A percentile compares a stretch with the other conserved stretches of the same genome.
Conservation (phyloP, 1,140 invertebrate genomes). For the Scaptomyza hsui region DNA sequence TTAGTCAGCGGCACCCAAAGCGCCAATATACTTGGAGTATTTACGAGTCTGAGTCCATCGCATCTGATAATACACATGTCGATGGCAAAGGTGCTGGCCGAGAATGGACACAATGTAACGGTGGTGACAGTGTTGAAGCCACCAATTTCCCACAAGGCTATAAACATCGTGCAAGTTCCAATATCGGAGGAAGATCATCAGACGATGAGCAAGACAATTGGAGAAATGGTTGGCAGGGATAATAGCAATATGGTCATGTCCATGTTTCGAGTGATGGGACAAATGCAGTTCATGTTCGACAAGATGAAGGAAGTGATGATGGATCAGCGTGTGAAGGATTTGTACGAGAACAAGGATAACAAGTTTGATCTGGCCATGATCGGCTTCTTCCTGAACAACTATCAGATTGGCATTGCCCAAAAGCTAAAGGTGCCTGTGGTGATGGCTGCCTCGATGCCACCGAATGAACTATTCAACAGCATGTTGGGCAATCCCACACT, state of each 20-base stretch:
- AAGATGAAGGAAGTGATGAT: constrained; percentile 44
- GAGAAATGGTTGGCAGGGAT: constrained; percentile 17
- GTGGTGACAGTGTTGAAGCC: constrained; percentile 62
- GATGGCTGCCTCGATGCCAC: constrained; percentile 38
- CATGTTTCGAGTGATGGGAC: constrained; percentile 16
- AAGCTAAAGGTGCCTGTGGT: constrained; percentile 64
- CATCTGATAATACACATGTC: constrained; percentile 76
- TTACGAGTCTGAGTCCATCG: constrained; percentile 67
- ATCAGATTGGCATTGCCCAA: constrained; percentile 59
- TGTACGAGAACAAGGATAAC: constrained; percentile 61
- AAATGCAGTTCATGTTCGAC: constrained; percentile 30
- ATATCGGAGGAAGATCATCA: constrained; percentile 28
- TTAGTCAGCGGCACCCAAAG: constrained; percentile 31
- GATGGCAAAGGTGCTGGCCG: constrained; percentile 58
- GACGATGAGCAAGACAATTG: constrained; percentile 10
- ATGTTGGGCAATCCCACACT: constrained; percentile 60
- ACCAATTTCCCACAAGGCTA: constrained; percentile 45
- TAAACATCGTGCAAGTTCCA: constrained; percentile 47
- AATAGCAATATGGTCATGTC: constrained; percentile 23
- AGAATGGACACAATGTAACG: constrained; percentile 72
- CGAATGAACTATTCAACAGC: constrained; percentile 26
- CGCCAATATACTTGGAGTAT: constrained; percentile 69
- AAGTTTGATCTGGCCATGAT: constrained; percentile 67
- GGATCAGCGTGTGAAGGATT: constrained; percentile 39
- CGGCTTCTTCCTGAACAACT: constrained; percentile 68